Evolutionary conservation across 2,888 invertebrate genomes (phyloP), one percentile per base, ranked within the genome.

Genomic region (Amphipoea lucens): DNA sequence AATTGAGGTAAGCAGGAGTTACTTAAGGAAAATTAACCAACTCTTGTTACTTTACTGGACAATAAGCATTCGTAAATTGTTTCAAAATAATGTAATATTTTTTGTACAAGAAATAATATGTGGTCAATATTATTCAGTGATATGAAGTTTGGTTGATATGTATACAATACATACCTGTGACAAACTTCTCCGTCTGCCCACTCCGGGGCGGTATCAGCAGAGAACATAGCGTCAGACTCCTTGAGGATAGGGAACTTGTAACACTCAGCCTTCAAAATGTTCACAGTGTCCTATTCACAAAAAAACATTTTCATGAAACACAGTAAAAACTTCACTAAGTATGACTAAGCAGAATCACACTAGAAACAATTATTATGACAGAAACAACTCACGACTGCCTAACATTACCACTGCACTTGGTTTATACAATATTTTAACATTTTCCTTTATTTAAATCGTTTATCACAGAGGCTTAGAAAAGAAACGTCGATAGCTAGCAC

Each of bases 151-250:
- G n/a, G 4, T 14, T 63, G 9, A 23, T 68, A 51, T 29, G 29
- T 29, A 29, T 20, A 12, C 57, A 23, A 70, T 65, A 63, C 91
- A 84, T 87, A 96, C 97, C 97, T 98, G 96, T 99, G 99, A 92
- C 99, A 99, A 17, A 98, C 98, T 92, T 99, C 98, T 29, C 99
- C 99, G 93, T 99, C 99, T 4, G 98, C 98, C 99, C 99, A 99
- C 92, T 99, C 99, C 0, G 99, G 99, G 20, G 99, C 99, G 45
- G 98, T 98, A 93, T 99, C 99, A 7, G 99, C 99, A 78, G 98
- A 98, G 95, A 99, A 99, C 99, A 99, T 99, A 63, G 99, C 99
- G 96, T 99, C 99, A 79, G 99, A 98, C 96, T 99, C 99, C 92
- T 98, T 98, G 76, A 99, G 95, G 62, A 97, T 97, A 0, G 99